These are phyloP conservation scores for Notodonta ziczac DNA, from an alignment of 2,888 invertebrate genomes.

Conservation along the genomic window DNA sequence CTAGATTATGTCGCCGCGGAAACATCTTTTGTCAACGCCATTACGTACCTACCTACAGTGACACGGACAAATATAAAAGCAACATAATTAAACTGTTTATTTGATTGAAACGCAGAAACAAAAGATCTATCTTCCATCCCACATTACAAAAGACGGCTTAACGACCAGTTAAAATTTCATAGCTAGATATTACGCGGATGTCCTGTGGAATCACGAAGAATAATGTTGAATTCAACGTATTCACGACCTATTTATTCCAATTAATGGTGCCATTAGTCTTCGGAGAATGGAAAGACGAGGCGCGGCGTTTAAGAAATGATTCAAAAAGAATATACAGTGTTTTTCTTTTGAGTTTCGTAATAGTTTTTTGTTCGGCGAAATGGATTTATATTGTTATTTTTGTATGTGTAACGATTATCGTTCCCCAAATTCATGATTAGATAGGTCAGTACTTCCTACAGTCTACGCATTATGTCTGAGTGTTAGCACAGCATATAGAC, in stretches of 20 bases:
- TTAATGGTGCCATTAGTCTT: constrained; percentile 48
- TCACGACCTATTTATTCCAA: constrained; percentile 47
- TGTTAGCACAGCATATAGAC: too few relatives aligned
- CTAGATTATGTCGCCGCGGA: not conserved
- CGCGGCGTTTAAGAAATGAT: constrained; percentile 22
- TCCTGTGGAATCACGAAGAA: constrained; percentile 42
- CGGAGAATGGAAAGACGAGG: constrained; percentile 26
- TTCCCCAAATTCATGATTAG: not conserved
- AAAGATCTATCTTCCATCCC: constrained; percentile 18
- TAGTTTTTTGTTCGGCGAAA: not conserved
- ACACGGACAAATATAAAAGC: constrained; percentile 12
- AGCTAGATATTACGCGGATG: constrained; percentile 22
- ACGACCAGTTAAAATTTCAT: constrained; percentile 30
- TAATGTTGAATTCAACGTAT: constrained; percentile 45
- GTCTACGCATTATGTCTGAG: not conserved
- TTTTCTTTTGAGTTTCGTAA: constrained; percentile 1
- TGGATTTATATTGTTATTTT: not conserved
- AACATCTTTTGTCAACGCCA: constrained; percentile 11
- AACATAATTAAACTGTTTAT: constrained; percentile 22
- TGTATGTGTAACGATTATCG: not conserved
- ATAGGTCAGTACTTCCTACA: constrained; percentile 3
- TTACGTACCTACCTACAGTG: not conserved
- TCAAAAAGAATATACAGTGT: constrained; percentile 12
- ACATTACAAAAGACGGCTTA: constrained; percentile 43
- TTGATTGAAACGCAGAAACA: constrained; percentile 31